phyloP scores from a whole-genome alignment of 2,797 vertebrate genomes.

The Poecilia wingei region DNA sequence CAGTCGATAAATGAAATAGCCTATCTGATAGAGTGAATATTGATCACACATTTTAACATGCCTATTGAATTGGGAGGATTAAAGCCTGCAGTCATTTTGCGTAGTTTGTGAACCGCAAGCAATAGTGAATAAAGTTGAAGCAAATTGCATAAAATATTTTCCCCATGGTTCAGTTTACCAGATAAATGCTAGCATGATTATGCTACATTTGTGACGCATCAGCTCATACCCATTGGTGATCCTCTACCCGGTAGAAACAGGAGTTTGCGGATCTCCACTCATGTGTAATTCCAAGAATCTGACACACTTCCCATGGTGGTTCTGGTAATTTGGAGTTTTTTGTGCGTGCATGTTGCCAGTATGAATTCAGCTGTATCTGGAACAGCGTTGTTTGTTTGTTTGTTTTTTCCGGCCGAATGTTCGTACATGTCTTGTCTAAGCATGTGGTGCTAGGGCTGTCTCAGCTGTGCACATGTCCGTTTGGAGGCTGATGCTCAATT shows the following conservation, averaged over 20 bases:
- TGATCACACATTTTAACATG: background rate
- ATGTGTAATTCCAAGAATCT: slow-evolving; percentile 25
- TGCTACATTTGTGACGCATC: slow-evolving; percentile 15
- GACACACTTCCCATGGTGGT: slow-evolving; percentile 12
- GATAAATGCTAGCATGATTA: slow-evolving; percentile 22
- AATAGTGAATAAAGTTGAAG: slow-evolving; percentile 5
- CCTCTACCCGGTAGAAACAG: background rate
- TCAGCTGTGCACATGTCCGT: background rate
- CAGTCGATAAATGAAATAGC: background rate
- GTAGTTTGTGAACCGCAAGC: background rate
- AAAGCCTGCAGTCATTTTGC: background rate
- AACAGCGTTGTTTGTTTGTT: slow-evolving; percentile 16
- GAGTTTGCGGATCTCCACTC: slow-evolving; percentile 16
- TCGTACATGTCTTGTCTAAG: slow-evolving; percentile 48
- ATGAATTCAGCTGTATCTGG: background rate
- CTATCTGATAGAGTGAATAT: background rate
- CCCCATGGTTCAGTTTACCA: slow-evolving; percentile 15
- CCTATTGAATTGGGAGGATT: background rate
- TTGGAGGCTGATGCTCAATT: background rate
- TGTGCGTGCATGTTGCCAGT: slow-evolving; percentile 17
- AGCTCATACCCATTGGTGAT: slow-evolving; percentile 20
- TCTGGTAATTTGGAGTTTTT: slow-evolving; percentile 15
- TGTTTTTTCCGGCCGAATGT: slow-evolving; percentile 14
- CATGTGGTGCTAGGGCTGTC: slow-evolving; percentile 27
- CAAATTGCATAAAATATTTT: slow-evolving; percentile 12